phyloP scores from a whole-genome alignment of 2,113 vertebrate genomes.

The Tricholaema leucomelas region DNA sequence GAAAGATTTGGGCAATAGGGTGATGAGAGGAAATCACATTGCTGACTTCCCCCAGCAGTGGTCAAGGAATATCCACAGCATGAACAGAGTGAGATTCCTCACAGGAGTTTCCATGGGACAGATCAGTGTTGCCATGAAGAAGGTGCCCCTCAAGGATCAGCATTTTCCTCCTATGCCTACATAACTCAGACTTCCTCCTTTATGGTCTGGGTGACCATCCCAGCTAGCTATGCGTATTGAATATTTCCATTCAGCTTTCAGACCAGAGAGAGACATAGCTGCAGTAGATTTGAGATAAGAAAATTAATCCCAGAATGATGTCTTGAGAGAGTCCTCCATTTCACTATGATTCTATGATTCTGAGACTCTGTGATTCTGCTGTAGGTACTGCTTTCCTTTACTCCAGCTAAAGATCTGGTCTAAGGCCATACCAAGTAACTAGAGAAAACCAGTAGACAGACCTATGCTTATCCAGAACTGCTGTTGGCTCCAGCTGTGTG shows the following conservation, averaged over 20 bases:
- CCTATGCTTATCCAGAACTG: neutral
- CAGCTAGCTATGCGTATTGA: neutral
- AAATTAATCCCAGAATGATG: neutral
- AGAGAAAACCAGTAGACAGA: neutral
- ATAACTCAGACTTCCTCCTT: neutral
- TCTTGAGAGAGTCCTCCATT: neutral
- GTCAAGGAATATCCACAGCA: neutral
- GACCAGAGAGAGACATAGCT: neutral
- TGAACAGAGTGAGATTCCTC: rapidly evolving
- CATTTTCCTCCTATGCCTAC: neutral
- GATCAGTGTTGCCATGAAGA: neutral
- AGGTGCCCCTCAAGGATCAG: neutral
- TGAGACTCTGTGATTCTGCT: neutral
- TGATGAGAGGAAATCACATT: neutral
- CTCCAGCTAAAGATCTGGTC: rapidly evolving
- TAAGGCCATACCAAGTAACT: neutral
- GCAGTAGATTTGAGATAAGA: neutral
- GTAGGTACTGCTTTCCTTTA: neutral
- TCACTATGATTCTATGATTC: neutral
- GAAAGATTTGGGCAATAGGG: neutral
- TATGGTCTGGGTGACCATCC: neutral
- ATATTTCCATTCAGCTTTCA: neutral
- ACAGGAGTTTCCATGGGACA: neutral
- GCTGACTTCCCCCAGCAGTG: neutral
- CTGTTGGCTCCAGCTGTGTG: neutral